Base-by-base conservation (phyloP, 2,797 vertebrate genomes). In the Cygnus olor region DNA sequence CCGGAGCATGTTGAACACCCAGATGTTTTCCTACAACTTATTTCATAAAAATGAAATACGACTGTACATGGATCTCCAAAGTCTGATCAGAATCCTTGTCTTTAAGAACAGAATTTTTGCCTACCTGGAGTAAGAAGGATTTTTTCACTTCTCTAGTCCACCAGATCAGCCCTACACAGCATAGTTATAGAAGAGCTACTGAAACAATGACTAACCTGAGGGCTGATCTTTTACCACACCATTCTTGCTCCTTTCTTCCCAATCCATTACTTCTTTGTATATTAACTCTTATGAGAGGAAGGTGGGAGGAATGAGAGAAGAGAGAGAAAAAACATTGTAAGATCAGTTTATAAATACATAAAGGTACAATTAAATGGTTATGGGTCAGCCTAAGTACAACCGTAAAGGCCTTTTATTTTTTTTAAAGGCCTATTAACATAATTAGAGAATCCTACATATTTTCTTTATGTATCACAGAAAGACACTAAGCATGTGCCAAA, bases 201-300 rank as follows among this genome's bases (percentile, higher is more conserved):
- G 93, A 95, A 97, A 95, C 97, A 93, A 98, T 96, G 95, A 98
- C 98, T 98, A 98, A 99, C 99, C 99, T 98, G 99, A 99, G 94
- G 98, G 98, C 70, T 99, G 99, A 90, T 99, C 99, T 98, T 99
- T 99, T 94, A 99, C 98, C 93, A 99, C 98, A 79, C 99, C 99
- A 71, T 99, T 99, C 98, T 99, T 99, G 98, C 98, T 99, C 96
- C 99, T 98, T 97, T 99, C 99, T 97, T 99, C 99, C 99, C 99
- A 99, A 95, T 99, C 99, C 95, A 99, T 99, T 95, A 99, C 98
- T 98, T 99, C 99, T 97, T 99, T 99, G 98, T 99, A 99, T 98
- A 99, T 99, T 76, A 99, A 98, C 95, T 99, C 99, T 99, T 97
- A 40, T 3, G 24, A 89, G 77, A 58, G 42, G 88, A 86, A 5